Conservation (phyloP, 1,140 invertebrate species). For the Meloidogyne floridensis region DNA sequence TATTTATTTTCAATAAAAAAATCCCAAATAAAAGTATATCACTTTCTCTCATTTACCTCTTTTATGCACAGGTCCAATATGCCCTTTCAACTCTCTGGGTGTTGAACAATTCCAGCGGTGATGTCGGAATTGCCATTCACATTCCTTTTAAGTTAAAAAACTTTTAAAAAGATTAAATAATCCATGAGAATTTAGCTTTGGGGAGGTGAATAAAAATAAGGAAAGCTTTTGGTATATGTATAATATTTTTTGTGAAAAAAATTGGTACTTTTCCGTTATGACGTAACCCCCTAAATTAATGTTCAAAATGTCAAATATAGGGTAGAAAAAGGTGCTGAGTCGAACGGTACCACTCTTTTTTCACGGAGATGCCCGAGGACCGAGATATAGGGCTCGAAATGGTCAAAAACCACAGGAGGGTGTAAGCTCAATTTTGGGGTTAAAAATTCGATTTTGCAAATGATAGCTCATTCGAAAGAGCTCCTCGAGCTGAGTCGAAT, state of each 20-base stretch:
- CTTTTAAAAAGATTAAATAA: conserved; percentile 8
- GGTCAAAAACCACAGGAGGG: no score
- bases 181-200: neutral
- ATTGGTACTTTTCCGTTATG: no score
- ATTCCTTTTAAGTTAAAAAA: conserved; percentile 72
- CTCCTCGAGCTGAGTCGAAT: no score
- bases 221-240: neutral
- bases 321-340: no score
- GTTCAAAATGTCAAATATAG: no score
- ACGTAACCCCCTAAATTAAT: no score
- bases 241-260: conserved; percentile 4
- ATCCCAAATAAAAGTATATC: neutral
- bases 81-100: conserved; percentile 50
- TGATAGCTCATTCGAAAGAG: no score
- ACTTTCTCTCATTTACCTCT: conserved; percentile 33
- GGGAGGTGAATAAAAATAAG: neutral
- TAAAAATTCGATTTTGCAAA: no score
- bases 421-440: no score
- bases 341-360: no score
- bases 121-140: conserved; percentile 90
- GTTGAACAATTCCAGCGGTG: conserved; percentile 86
- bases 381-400: no score
- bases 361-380: no score
- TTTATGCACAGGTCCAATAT: conserved; percentile 64
- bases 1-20: neutral